phyloP scores from a whole-genome alignment of 2,888 invertebrate genomes.

The Pandemis corylana region DNA sequence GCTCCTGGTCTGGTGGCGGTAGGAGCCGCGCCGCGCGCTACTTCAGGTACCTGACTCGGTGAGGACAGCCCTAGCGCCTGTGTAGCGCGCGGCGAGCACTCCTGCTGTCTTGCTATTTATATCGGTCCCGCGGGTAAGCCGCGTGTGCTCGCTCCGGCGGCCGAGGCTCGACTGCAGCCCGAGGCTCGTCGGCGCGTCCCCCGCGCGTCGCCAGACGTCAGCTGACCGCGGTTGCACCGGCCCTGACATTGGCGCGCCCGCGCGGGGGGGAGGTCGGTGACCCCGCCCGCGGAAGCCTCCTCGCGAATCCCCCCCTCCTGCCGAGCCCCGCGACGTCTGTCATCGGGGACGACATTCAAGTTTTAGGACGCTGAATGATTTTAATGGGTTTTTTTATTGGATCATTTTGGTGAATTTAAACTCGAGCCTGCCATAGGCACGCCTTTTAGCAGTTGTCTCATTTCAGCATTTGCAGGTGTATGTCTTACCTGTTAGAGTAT shows the following conservation, averaged over 20 bases:
- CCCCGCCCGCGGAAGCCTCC: constrained; percentile 83
- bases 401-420: constrained; percentile 5
- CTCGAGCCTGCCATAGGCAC: constrained; percentile 1
- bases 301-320: constrained; percentile 63
- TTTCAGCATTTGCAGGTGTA: too few species aligned
- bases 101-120: constrained; percentile 66
- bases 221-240: constrained; percentile 84
- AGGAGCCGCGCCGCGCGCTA: constrained; percentile 95
- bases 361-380: constrained; percentile 67
- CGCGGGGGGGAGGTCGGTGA: constrained; percentile 77
- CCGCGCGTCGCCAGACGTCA: constrained; percentile 84
- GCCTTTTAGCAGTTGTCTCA: background rate
- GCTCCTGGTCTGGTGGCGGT: constrained; percentile 46
- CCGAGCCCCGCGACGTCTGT: constrained; percentile 49
- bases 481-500: too few species aligned
- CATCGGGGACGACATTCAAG: constrained; percentile 66
- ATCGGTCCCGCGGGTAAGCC: constrained; percentile 61
- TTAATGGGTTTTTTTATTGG: constrained; percentile 44
- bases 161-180: constrained; percentile 78
- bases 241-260: constrained; percentile 84
- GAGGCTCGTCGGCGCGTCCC: constrained; percentile 67
- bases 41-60: constrained; percentile 99
- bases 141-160: constrained; percentile 69
- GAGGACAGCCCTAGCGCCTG: constrained; percentile 93
- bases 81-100: constrained; percentile 91